These are phyloP conservation scores for Psilopogon haemacephalus DNA, from an alignment of 2,113 vertebrate genomes.

Conservation along the genomic window DNA sequence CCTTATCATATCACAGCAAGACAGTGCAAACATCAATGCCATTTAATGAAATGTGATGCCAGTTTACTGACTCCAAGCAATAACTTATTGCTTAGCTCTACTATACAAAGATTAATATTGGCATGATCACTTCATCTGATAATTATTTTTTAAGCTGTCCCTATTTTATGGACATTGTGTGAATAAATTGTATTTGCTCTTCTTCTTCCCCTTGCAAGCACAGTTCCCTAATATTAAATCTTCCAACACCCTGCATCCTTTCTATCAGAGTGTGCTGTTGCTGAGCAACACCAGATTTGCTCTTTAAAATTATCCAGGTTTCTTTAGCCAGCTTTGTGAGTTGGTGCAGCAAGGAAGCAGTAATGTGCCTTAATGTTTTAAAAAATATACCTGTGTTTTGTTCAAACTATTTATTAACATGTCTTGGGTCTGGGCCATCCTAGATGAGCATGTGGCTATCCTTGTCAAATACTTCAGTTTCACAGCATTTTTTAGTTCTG, in stretches of 20 bases:
- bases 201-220: constrained; percentile 45
- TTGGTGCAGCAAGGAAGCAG: constrained; percentile 48
- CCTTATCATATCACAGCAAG: not conserved
- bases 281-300: constrained; percentile 76
- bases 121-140: constrained; percentile 36
- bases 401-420: constrained; percentile 22
- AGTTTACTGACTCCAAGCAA: constrained; percentile 12
- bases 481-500: not conserved
- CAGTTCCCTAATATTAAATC: constrained; percentile 71
- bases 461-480: not conserved
- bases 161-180: constrained; percentile 15
- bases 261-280: constrained; percentile 75
- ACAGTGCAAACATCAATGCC: constrained; percentile 11
- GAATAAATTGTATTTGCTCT: constrained; percentile 63
- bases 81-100: constrained; percentile 48
- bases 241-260: constrained; percentile 65
- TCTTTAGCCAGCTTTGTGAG: constrained; percentile 66
- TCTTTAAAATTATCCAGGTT: constrained; percentile 73
- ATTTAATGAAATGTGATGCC: constrained; percentile 15
- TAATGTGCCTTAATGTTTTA: constrained; percentile 29
- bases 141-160: constrained; percentile 54
- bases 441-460: not conserved
- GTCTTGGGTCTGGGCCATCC: not conserved
- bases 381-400: constrained; percentile 23
- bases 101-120: constrained; percentile 52